Percentiles rank a stretch among this genome's conserved stretches.
Conservation (phyloP, 2,888 invertebrate species). For the Dromius quadrimaculatus region DNA sequence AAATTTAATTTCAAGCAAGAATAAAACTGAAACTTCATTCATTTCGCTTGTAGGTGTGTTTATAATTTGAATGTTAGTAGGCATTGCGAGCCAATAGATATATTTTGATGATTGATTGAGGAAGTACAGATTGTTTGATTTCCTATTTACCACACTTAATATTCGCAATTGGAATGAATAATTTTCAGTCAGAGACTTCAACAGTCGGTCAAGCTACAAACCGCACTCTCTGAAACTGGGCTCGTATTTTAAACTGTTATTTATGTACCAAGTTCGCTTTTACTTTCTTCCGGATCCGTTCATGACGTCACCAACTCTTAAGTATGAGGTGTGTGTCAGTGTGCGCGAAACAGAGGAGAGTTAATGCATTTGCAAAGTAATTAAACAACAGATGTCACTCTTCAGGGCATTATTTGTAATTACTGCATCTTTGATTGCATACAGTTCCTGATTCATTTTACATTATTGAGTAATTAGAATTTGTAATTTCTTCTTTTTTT, state of each 20-base stretch:
- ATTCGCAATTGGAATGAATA: too few relatives aligned
- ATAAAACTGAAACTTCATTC: too few relatives aligned
- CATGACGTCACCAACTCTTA: not conserved
- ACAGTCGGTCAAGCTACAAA: not conserved
- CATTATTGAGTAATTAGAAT: not conserved
- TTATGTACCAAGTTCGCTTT: not conserved
- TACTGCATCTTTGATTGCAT: not conserved
- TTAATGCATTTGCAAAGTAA: too few relatives aligned
- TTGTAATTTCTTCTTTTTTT: too few relatives aligned
- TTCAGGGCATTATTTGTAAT: not conserved
- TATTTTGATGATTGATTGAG: too few relatives aligned
- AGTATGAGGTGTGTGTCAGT: not conserved
- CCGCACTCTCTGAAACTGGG: not conserved
- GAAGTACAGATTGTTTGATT: too few relatives aligned
- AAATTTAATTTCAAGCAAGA: too few relatives aligned
- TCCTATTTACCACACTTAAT: too few relatives aligned
- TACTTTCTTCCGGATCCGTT: conserved; percentile 13
- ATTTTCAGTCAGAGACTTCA: not conserved
- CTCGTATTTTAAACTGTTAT: conserved; percentile 1
- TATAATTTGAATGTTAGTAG: too few relatives aligned
- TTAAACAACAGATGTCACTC: not conserved
- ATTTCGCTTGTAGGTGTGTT: too few relatives aligned
- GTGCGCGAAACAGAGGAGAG: not conserved
- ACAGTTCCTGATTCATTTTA: not conserved
- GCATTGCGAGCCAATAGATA: too few relatives aligned